Conservation (phyloP, 2,888 invertebrate species). For the Hypolimnas misippus region DNA sequence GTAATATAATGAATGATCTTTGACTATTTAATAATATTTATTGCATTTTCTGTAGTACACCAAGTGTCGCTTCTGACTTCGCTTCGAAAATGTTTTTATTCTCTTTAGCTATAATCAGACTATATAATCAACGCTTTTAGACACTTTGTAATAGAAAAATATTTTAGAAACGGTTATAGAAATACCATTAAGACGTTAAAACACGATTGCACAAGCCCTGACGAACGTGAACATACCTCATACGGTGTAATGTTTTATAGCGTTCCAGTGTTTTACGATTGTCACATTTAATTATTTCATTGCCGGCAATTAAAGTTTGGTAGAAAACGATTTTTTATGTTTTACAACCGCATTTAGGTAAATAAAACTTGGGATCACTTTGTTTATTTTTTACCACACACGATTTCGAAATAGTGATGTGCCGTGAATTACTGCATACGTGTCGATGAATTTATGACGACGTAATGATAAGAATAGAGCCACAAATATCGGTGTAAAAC, state of each 20-base stretch:
- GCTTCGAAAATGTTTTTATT: no score
- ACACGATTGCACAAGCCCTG: not conserved
- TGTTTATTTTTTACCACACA: conserved; percentile 82
- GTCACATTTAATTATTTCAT: conserved; percentile 84
- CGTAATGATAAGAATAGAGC: conserved; percentile 30
- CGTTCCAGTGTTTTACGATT: conserved; percentile 77
- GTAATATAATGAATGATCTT: no score
- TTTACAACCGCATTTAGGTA: conserved; percentile 79
- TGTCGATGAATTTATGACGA: conserved; percentile 51
- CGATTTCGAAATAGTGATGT: conserved; percentile 69
- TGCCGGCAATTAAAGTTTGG: conserved; percentile 82
- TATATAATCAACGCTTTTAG: no score
- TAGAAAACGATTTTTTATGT: conserved; percentile 76
- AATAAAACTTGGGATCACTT: conserved; percentile 75
- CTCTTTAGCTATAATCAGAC: no score
- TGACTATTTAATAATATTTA: no score
- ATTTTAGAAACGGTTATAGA: no score
- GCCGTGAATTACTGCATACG: conserved; percentile 42
- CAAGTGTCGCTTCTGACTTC: no score
- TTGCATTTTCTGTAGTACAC: no score
- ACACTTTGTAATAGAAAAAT: no score
- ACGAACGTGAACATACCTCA: conserved; percentile 43
- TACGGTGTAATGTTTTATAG: conserved; percentile 76
- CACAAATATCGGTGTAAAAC: conserved; percentile 31
- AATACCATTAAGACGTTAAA: not conserved